A percentile compares a stretch with the other conserved stretches of the same genome.
phyloP scores from a whole-genome alignment of 2,888 invertebrate species.

The Nemurella pictetii region DNA sequence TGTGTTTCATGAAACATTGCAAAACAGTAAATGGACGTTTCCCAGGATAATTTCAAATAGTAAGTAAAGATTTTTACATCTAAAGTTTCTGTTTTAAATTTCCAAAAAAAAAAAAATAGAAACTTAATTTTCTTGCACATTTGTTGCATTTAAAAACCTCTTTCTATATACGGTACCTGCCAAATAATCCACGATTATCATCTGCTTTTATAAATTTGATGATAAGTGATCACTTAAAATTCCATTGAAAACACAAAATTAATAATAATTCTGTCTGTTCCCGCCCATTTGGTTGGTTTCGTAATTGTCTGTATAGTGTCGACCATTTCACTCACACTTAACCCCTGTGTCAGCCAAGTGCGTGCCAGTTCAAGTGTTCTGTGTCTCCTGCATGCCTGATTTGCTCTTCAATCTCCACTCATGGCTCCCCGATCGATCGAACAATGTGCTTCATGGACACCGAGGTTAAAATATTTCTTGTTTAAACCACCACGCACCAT shows the following conservation, averaged over 20 bases:
- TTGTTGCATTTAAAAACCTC: not conserved
- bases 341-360: not conserved
- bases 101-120: constrained; percentile 4
- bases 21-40: constrained; percentile 42
- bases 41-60: constrained; percentile 43
- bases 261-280: not conserved
- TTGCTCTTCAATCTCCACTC: not conserved
- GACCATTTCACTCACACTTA: not conserved
- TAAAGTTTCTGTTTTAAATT: constrained; percentile 36
- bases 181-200: not conserved
- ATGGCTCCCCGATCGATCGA: not conserved
- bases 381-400: not conserved
- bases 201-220: not conserved
- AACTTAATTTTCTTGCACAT: not conserved
- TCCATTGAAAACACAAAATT: not conserved
- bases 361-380: not conserved
- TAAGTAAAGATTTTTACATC: constrained; percentile 42
- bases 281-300: not conserved
- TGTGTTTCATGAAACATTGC: constrained; percentile 44
- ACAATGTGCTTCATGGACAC: constrained; percentile 24
- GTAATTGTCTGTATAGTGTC: not conserved
- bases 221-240: not conserved
- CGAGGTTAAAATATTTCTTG: constrained; percentile 43
- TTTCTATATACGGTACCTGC: not conserved
- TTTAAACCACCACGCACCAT: constrained; percentile 59